Conservation (phyloP, 2,113 vertebrate genomes). For the Tragulus kanchil region DNA sequence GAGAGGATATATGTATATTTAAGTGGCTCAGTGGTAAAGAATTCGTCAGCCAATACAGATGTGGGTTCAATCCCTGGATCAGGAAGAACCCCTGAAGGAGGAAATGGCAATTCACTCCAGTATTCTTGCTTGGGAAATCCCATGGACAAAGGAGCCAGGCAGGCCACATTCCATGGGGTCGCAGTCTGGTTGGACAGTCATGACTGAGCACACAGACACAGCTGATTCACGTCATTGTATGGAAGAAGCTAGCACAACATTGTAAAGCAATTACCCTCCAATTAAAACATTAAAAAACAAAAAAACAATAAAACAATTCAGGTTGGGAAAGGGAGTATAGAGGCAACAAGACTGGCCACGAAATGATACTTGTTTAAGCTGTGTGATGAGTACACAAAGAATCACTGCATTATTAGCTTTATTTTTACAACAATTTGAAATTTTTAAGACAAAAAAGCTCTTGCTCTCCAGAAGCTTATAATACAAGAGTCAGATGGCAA, state of each 20-base stretch:
- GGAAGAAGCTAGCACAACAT: neutral
- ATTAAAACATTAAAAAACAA: neutral
- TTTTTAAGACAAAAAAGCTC: neutral
- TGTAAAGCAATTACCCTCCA: neutral
- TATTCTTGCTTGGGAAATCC: neutral
- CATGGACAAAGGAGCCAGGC: neutral
- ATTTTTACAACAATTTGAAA: neutral
- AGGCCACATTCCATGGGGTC: neutral
- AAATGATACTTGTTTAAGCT: neutral
- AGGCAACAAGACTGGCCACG: neutral
- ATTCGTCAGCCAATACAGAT: neutral
- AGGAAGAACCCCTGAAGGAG: neutral
- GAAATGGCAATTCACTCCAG: neutral
- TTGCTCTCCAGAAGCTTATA: slow-evolving; percentile 36
- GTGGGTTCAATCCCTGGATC: neutral
- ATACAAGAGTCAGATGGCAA: neutral
- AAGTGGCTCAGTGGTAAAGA: neutral
- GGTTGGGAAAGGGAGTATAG: neutral
- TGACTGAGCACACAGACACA: neutral
- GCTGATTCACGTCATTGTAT: neutral
- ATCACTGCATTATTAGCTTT: neutral
- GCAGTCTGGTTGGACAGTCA: no score
- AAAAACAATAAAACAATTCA: neutral
- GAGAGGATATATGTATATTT: neutral
- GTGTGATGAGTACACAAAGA: neutral